A percentile compares a stretch with the other conserved stretches of the same genome.
These are phyloP conservation scores for Agapornis canus DNA, from an alignment of 2,797 vertebrate genomes.

Conservation along the genomic window DNA sequence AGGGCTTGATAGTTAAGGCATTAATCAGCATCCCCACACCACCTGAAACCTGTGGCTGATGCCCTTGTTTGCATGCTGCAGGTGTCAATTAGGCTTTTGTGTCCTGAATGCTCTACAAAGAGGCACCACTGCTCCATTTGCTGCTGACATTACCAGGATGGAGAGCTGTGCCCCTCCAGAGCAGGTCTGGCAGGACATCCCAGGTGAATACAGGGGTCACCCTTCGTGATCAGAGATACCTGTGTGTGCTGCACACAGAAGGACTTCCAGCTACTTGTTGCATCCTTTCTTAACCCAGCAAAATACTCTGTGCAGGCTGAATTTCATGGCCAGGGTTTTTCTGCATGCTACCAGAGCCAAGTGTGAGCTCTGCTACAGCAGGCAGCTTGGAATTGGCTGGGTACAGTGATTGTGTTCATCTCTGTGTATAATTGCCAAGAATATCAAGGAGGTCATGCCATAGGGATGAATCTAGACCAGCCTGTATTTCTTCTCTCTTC, in stretches of 20 bases:
- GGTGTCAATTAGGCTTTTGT: accelerated
- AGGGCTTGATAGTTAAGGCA: background rate
- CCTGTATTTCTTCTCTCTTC: background rate
- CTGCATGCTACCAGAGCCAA: accelerated
- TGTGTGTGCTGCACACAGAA: background rate
- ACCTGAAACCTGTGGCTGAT: background rate
- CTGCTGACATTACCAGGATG: background rate
- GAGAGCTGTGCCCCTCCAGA: background rate
- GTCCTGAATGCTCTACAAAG: background rate
- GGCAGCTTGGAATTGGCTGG: background rate
- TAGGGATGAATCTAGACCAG: background rate
- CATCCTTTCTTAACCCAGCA: background rate
- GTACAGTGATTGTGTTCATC: background rate
- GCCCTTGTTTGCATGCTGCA: background rate
- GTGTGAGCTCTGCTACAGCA: background rate
- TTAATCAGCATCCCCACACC: background rate
- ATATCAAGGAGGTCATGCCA: background rate
- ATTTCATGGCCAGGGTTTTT: background rate
- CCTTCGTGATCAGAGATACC: background rate
- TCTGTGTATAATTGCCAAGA: background rate
- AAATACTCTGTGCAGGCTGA: background rate
- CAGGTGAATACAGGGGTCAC: too few species aligned
- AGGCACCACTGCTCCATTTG: accelerated
- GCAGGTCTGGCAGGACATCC: background rate
- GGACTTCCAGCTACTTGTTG: background rate